phyloP scores from a whole-genome alignment of 2,888 invertebrate species.

The Calliphora vomitoria region DNA sequence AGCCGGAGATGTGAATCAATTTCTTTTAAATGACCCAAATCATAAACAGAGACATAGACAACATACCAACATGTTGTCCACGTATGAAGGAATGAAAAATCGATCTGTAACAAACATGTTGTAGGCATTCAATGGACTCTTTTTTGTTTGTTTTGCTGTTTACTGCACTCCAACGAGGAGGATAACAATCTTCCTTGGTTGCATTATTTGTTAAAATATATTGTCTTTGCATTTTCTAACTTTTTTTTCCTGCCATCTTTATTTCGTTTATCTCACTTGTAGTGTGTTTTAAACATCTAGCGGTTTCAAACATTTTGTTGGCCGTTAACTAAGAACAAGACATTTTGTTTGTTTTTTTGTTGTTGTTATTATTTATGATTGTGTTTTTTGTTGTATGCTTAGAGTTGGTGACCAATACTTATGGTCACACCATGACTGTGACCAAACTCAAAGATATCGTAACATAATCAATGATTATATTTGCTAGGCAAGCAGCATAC shows the following conservation, averaged over 20 bases:
- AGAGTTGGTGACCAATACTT: slow-evolving; percentile 26
- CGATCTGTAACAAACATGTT: slow-evolving; percentile 47
- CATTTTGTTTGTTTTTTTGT: slow-evolving; percentile 33
- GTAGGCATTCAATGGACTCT: slow-evolving; percentile 35
- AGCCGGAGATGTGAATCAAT: slow-evolving; percentile 62
- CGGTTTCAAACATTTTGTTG: slow-evolving; percentile 59
- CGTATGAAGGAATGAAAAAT: slow-evolving; percentile 36
- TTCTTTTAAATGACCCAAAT: slow-evolving; percentile 65
- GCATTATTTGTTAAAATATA: slow-evolving; percentile 65
- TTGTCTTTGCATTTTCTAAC: slow-evolving; percentile 22
- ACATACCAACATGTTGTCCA: slow-evolving; percentile 49
- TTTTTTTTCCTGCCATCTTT: slow-evolving; percentile 12
- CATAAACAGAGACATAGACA: slow-evolving; percentile 45
- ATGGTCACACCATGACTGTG: slow-evolving; percentile 65
- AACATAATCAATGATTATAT: slow-evolving; percentile 66
- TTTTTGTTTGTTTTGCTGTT: background rate
- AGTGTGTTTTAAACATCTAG: slow-evolving; percentile 37
- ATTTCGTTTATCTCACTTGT: slow-evolving; percentile 1
- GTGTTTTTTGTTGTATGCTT: slow-evolving; percentile 6
- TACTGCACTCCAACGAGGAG: slow-evolving; percentile 26
- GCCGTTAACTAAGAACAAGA: slow-evolving; percentile 43
- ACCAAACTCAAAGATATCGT: slow-evolving; percentile 59
- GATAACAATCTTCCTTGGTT: slow-evolving; percentile 57
- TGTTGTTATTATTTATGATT: slow-evolving; percentile 37
- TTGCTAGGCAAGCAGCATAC: slow-evolving; percentile 14